Evolutionary conservation across 2,113 vertebrate species (phyloP).

Genomic region (Picathartes gymnocephalus): DNA sequence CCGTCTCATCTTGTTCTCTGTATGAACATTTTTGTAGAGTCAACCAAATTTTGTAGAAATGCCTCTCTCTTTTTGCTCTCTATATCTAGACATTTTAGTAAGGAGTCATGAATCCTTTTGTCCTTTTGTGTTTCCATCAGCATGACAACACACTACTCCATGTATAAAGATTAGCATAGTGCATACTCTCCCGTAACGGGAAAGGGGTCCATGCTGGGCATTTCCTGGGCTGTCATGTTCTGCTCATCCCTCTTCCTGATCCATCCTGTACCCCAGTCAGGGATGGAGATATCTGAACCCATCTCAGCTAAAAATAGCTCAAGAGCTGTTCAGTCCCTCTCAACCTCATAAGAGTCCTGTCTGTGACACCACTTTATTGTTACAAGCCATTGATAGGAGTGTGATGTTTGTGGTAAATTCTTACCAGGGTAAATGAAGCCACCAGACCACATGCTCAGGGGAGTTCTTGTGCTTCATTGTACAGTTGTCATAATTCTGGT

Average conservation of each 20-base stretch:
- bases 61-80: neutral
- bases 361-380: neutral
- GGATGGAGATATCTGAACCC: neutral
- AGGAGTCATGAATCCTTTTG: neutral
- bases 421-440: accelerated
- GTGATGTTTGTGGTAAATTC: neutral
- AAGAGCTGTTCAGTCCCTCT: neutral
- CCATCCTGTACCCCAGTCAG: neutral
- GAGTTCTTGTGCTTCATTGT: neutral
- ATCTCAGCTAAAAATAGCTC: neutral
- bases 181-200: neutral
- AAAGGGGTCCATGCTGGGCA: neutral
- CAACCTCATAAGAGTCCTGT: neutral
- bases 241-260: neutral
- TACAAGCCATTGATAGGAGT: neutral
- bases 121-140: neutral
- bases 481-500: neutral
- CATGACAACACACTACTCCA: neutral
- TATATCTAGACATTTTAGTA: neutral
- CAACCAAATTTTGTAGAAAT: neutral
- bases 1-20: neutral
- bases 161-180: neutral
- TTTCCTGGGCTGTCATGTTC: neutral
- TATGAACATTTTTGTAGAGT: neutral
- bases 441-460: accelerated